These are phyloP conservation scores for Hypomecis punctinalis DNA, from an alignment of 2,888 invertebrate genomes.

Conservation along the genomic window DNA sequence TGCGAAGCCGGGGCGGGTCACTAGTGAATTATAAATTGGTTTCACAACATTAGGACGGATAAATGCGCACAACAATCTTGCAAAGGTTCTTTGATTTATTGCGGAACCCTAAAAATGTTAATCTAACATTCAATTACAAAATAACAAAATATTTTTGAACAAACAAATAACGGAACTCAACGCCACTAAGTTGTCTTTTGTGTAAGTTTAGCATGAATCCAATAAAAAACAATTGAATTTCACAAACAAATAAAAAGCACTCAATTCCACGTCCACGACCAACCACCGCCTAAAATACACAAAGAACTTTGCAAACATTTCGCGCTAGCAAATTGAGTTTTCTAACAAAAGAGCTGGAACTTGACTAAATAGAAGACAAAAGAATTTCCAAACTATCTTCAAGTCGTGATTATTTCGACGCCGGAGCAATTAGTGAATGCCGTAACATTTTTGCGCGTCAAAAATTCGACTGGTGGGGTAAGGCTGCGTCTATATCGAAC, in stretches of 20 bases:
- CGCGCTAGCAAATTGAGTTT: slow-evolving; percentile 26
- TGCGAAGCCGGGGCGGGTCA: too few relatives aligned
- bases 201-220: neutral
- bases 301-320: slow-evolving; percentile 22
- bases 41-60: too few relatives aligned
- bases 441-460: slow-evolving; percentile 26
- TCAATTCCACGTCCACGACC: slow-evolving; percentile 15
- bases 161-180: neutral
- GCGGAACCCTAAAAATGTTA: too few relatives aligned
- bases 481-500: too few relatives aligned
- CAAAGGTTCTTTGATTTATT: too few relatives aligned
- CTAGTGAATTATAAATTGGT: too few relatives aligned
- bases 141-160: too few relatives aligned
- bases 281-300: slow-evolving; percentile 8
- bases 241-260: slow-evolving; percentile 19
- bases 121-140: neutral
- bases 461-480: slow-evolving; percentile 17
- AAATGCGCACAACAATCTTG: too few relatives aligned
- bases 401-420: slow-evolving; percentile 24
- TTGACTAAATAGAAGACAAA: slow-evolving; percentile 28
- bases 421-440: slow-evolving; percentile 29
- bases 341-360: slow-evolving; percentile 28
- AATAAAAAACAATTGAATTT: slow-evolving; percentile 16
- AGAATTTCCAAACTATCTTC: slow-evolving; percentile 22
- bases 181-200: neutral